A percentile compares a stretch with the other conserved stretches of the same genome.
Conservation (phyloP, 2,113 vertebrate genomes). For the Periophthalmus modestus region DNA sequence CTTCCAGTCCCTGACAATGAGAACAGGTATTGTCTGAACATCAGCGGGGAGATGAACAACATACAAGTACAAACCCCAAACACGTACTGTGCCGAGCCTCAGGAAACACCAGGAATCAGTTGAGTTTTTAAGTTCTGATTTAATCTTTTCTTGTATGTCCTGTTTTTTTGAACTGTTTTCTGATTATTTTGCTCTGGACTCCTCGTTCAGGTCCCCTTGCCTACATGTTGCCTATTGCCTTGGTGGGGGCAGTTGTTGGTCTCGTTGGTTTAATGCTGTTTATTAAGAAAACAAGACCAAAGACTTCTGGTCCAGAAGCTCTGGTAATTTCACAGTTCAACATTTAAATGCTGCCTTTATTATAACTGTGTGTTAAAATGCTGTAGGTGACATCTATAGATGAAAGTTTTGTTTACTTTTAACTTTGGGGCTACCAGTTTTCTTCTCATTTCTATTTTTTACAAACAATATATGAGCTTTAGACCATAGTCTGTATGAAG, state of each 20-base stretch:
- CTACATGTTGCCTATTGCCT: rapidly evolving
- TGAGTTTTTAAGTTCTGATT: slow-evolving; percentile 16
- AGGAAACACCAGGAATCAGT: not conserved
- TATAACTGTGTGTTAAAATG: too few relatives aligned
- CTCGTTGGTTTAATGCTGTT: not conserved
- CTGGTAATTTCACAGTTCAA: slow-evolving; percentile 30
- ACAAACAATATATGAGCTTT: too few relatives aligned
- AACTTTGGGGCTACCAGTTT: too few relatives aligned
- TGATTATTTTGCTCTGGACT: not conserved
- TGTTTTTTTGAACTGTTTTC: not conserved
- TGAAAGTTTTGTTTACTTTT: too few relatives aligned
- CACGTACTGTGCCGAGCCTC: not conserved
- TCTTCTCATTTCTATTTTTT: too few relatives aligned
- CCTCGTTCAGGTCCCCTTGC: not conserved
- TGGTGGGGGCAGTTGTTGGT: rapidly evolving
- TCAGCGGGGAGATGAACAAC: slow-evolving; percentile 8
- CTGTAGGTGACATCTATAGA: too few relatives aligned
- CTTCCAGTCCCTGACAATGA: not conserved
- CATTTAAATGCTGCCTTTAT: not conserved
- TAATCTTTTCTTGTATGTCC: too few relatives aligned
- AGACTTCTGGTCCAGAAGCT: rapidly evolving
- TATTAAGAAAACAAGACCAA: not conserved
- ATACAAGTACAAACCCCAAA: not conserved
- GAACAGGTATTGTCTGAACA: slow-evolving; percentile 35
- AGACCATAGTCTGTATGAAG: too few relatives aligned